Conservation (phyloP, 2,113 vertebrate species). For the Martes martes region DNA sequence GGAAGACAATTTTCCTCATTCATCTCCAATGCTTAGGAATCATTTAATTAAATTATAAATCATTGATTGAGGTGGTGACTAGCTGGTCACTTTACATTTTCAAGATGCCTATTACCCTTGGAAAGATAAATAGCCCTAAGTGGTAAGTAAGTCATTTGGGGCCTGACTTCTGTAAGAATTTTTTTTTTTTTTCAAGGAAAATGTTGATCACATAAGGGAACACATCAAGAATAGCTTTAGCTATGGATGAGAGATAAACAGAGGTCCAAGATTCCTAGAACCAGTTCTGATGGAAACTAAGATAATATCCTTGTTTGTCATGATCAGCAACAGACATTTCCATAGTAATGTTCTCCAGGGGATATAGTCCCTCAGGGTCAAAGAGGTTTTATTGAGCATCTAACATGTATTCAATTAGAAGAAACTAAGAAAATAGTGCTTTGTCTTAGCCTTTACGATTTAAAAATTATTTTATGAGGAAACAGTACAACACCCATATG, state of each 20-base stretch:
- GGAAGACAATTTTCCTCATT: background rate
- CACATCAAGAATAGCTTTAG: background rate
- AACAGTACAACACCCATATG: background rate
- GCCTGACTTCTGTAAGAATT: background rate
- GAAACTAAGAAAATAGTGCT: background rate
- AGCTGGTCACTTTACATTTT: background rate
- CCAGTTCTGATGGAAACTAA: background rate
- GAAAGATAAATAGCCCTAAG: background rate
- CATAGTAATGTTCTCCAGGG: background rate
- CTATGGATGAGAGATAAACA: background rate
- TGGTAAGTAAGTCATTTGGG: background rate
- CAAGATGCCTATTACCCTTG: background rate
- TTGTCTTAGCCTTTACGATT: background rate
- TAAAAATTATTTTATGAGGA: background rate
- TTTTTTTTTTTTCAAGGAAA: background rate
- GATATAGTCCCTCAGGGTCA: background rate
- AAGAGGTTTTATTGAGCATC: background rate
- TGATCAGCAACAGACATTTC: background rate
- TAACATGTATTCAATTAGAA: background rate
- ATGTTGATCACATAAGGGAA: background rate
- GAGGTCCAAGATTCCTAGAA: background rate
- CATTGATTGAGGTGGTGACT: background rate
- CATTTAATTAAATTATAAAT: slow-evolving; percentile 9
- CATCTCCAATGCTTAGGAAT: background rate
- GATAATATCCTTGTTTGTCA: background rate